Conservation (phyloP, 1,140 invertebrate species). For the Philaenus spumarius region DNA sequence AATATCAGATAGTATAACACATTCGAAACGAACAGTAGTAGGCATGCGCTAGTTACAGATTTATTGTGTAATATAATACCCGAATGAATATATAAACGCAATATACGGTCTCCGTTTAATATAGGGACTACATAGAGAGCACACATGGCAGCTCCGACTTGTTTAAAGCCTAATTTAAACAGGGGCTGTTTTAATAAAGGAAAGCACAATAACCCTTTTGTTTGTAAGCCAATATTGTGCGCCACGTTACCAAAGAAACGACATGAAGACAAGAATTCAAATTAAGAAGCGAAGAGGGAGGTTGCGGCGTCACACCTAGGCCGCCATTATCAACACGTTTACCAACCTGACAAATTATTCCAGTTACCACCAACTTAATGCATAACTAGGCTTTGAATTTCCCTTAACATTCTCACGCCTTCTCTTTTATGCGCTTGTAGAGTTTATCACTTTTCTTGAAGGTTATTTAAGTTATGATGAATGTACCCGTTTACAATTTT, state of each 20-base stretch:
- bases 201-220: conserved; percentile 9
- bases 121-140: no score
- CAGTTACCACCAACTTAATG: background rate
- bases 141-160: background rate
- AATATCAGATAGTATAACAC: no score
- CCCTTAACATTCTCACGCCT: background rate
- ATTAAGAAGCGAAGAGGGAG: conserved; percentile 9
- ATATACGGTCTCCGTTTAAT: no score
- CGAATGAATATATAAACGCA: no score
- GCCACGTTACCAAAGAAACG: conserved; percentile 12
- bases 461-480: no score
- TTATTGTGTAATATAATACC: no score
- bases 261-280: conserved; percentile 18
- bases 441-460: no score
- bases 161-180: conserved; percentile 11
- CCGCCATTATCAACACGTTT: background rate
- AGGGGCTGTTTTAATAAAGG: conserved; percentile 8
- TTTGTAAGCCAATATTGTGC: conserved; percentile 14
- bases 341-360: background rate
- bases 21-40: no score
- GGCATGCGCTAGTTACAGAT: no score
- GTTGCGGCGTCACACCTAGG: background rate
- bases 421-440: background rate
- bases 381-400: no score
- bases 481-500: no score